Evolutionary conservation across 2,797 vertebrate species (phyloP), one percentile per base, ranked within the genome.

Genomic region (Anabas testudineus): DNA sequence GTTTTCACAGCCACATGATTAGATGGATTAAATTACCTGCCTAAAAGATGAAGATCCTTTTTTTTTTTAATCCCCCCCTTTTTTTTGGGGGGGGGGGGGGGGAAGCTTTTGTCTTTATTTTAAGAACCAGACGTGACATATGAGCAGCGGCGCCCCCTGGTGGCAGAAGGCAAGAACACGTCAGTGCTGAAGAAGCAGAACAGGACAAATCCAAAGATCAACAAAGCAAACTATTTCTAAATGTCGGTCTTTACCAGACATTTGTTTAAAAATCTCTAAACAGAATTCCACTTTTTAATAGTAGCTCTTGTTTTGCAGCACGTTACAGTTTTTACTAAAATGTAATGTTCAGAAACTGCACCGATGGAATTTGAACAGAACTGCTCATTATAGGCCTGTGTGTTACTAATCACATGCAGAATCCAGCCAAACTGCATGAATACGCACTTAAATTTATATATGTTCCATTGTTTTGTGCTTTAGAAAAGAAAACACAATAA

Each of bases 401-500:
- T 37, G 3, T 13, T 12, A 2, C 37, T 37, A 28, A 2, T 28
- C 26, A 28, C 21, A 21, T 21, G 21, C 21, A 21, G 21, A 21
- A 21, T 21, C 21, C 21, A 21, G 21, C 21, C 21, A 21, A 21
- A 21, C n/a, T n/a, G n/a, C n/a, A n/a, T 52, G 55, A 34, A 53
- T 32, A n/a, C 3, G 30, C n/a, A 22, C 14, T 30, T 28, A 8
- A 10, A 32, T 16, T 43, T 21, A 43, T 26, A 19, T 42, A 34
- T 52, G 5, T 34, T 8, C 2, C 21, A 4, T 12, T 41, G 18
- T 62, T n/a, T 32, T 26, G 2, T 1, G 26, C 10, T 45, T 28
- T 19, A 28, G 26, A 43, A 45, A 56, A 76, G 22, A 76, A 74
- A 77, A 43, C 74, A 87, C 72, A 85, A 57, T 36, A 62, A 57